These are phyloP conservation scores for Percina caprodes DNA, from an alignment of 2,113 vertebrate genomes.

Conservation along the genomic window DNA sequence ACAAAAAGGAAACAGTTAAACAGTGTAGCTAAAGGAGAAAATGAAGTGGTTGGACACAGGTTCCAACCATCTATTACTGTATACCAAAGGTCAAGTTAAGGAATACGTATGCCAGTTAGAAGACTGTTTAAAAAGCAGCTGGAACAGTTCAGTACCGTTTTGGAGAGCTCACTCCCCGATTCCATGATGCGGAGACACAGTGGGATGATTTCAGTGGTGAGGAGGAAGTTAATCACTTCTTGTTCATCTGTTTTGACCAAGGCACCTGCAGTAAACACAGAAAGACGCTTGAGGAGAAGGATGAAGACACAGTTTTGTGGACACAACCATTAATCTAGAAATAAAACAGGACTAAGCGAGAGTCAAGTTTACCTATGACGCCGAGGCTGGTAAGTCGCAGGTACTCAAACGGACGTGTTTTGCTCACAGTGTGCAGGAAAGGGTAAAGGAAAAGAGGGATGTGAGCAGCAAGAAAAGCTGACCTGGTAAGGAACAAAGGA, in stretches of 20 bases:
- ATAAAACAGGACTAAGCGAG: background rate
- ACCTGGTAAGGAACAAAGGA: slow-evolving; percentile 82
- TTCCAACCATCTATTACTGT: background rate
- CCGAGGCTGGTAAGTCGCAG: slow-evolving; percentile 96
- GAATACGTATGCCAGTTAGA: background rate
- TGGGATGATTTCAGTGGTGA: slow-evolving; percentile 99
- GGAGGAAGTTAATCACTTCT: slow-evolving; percentile 98
- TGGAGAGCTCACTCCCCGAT: slow-evolving; percentile 98
- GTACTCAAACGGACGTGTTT: slow-evolving; percentile 97
- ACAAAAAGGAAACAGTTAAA: background rate
- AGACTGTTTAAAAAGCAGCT: background rate
- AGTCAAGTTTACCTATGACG: slow-evolving; percentile 89
- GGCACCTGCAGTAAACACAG: slow-evolving; percentile 85
- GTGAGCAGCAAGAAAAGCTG: slow-evolving; percentile 96
- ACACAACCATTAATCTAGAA: background rate
- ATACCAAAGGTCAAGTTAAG: background rate
- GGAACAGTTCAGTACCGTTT: slow-evolving; percentile 86
- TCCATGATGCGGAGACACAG: slow-evolving; percentile 99
- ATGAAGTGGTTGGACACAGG: background rate
- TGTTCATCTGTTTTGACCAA: slow-evolving; percentile 99
- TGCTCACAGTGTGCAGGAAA: slow-evolving; percentile 98
- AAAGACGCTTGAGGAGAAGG: background rate
- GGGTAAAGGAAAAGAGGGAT: slow-evolving; percentile 98
- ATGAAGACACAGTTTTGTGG: background rate
- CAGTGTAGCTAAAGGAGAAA: background rate